Conservation (phyloP, 2,888 invertebrate species). For the Aricia artaxerxes region DNA sequence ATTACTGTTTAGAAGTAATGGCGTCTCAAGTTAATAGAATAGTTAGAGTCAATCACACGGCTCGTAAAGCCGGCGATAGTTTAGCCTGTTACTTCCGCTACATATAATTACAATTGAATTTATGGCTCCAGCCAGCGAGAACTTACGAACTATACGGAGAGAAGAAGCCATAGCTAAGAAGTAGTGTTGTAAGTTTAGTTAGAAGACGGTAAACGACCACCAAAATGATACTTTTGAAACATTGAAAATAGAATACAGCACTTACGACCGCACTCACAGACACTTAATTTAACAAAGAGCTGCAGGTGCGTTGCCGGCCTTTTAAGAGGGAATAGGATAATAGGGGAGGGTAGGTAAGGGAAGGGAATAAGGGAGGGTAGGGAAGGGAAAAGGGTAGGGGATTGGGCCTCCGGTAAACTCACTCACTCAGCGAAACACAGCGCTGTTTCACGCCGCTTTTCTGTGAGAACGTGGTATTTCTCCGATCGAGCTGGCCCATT, state of each 20-base stretch:
- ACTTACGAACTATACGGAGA: constrained; percentile 13
- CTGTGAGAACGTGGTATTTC: no score
- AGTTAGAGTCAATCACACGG: constrained; percentile 61
- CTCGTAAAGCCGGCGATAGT: constrained; percentile 52
- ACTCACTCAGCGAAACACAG: no score
- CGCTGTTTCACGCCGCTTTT: no score
- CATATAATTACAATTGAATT: constrained; percentile 77
- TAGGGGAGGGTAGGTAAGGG: no score
- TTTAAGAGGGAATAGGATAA: no score
- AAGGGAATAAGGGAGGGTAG: no score
- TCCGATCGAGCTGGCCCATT: no score
- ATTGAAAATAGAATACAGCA: not conserved
- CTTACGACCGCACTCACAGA: not conserved
- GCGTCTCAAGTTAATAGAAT: constrained; percentile 45
- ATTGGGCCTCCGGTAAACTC: no score
- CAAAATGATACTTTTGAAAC: not conserved
- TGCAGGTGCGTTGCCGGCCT: no score
- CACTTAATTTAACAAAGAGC: no score
- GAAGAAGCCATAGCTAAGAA: not conserved
- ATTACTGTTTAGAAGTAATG: constrained; percentile 46
- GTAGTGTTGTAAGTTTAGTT: not conserved
- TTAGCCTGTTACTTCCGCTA: constrained; percentile 73
- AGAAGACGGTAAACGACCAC: not conserved
- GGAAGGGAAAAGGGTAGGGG: no score
- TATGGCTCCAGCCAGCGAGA: constrained; percentile 51